Evolutionary conservation across 2,113 vertebrate species (phyloP), one percentile per base, ranked within the genome.

Genomic region (Macaca nemestrina): DNA sequence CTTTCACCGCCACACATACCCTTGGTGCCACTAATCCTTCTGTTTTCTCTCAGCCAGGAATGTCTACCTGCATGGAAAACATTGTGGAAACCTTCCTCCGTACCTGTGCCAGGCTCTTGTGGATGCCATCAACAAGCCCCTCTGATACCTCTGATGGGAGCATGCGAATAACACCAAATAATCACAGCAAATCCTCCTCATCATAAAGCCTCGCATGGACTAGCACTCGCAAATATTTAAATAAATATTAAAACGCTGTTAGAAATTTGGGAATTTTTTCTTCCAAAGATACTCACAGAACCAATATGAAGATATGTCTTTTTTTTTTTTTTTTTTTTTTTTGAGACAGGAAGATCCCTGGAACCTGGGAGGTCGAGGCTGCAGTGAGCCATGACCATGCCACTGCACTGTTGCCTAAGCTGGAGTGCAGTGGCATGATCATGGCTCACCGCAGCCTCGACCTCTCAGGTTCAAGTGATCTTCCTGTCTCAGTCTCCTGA

Each of bases 261-360:
- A 68, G 75, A 84, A 59, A 32, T 70, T 59, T 76, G 40, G 48
- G 17, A 16, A 68, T 25, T 57, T 93, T 93, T 79, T 78, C 55
- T 76, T 83, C 68, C 8, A 95, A 30, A 95, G 17, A 89, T 61
- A 92, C 14, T 85, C 64, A 90, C 59, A 76, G 30, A 92, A 92
- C 6, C 35, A 88, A 92, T 25, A 78, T 89, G 6, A 93, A 93
- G 27, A 38, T 57, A 43, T 1, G 61, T 64, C 5, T 5, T 59
- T 59, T 25, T 38, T 38, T 59, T 59, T 59, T 59, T 59, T 23
- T 45, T 48, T 55, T 55, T 55, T 55, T 52, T 14, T 30, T 64
- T 64, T 64, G 27, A 64, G 61, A 64, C 27, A 64, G 27, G 61
- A 64, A 64, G 61, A 32, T 64, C 12, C 6, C 27, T 30, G 30